A percentile compares a stretch with the other conserved stretches of the same genome.
These are phyloP conservation scores for Cyclophora punctaria DNA, from an alignment of 2,888 invertebrate species.

Conservation along the genomic window DNA sequence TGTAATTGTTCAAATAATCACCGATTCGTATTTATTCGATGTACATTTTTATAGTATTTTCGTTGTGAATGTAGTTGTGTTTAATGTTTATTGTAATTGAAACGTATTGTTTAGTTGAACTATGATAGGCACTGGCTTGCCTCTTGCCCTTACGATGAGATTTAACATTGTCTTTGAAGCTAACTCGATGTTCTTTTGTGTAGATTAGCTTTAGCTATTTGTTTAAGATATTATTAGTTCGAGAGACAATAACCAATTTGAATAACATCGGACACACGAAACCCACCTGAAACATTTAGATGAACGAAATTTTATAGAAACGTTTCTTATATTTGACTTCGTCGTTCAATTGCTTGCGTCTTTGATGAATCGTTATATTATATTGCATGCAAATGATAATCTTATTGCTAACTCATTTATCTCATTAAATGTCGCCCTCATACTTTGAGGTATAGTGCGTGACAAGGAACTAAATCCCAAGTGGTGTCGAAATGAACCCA, in stretches of 20 bases:
- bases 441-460: too few relatives aligned
- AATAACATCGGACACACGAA: slow-evolving; percentile 39
- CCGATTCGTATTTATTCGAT: slow-evolving; percentile 64
- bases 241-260: slow-evolving; percentile 34
- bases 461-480: too few relatives aligned
- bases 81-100: slow-evolving; percentile 43
- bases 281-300: slow-evolving; percentile 39
- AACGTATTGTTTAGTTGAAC: slow-evolving; percentile 27
- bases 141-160: slow-evolving; percentile 26
- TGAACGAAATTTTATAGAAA: slow-evolving; percentile 3
- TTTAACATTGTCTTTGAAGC: slow-evolving; percentile 10
- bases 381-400: slow-evolving; percentile 2
- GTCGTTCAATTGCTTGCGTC: slow-evolving; percentile 3
- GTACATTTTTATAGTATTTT: slow-evolving; percentile 59
- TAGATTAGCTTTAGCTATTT: slow-evolving; percentile 34
- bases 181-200: slow-evolving; percentile 26
- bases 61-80: slow-evolving; percentile 53
- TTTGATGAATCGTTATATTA: slow-evolving; percentile 1
- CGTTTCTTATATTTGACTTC: neutral
- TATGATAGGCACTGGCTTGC: slow-evolving; percentile 50
- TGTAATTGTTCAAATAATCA: slow-evolving; percentile 60
- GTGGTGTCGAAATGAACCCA: too few relatives aligned
- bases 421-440: too few relatives aligned
- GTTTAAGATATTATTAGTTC: slow-evolving; percentile 35
- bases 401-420: neutral